Conservation (phyloP, 2,888 invertebrate species). For the Leptopilina myrica region DNA sequence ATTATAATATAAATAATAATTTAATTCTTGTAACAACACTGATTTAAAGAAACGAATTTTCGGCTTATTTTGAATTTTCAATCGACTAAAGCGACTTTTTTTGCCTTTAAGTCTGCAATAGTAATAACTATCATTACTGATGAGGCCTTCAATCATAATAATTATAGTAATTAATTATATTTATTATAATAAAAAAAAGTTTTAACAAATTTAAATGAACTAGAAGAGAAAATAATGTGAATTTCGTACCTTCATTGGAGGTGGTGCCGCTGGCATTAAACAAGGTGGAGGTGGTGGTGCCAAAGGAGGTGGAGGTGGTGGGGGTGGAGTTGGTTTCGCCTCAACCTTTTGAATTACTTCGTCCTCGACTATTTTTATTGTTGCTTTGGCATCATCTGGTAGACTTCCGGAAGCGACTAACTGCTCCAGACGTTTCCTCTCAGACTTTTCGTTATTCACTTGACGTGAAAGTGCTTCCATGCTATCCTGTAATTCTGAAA, state of each 20-base stretch:
- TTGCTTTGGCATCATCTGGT: slow-evolving; percentile 93
- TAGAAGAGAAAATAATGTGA: too few relatives aligned
- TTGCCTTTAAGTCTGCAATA: too few relatives aligned
- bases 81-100: too few relatives aligned
- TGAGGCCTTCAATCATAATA: too few relatives aligned
- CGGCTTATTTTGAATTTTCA: too few relatives aligned
- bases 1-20: too few relatives aligned
- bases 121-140: too few relatives aligned
- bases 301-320: slow-evolving; percentile 79
- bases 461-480: slow-evolving; percentile 77
- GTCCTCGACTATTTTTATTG: slow-evolving; percentile 74
- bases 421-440: slow-evolving; percentile 89
- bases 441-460: slow-evolving; percentile 87
- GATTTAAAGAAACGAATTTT: too few relatives aligned
- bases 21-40: too few relatives aligned
- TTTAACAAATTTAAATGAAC: too few relatives aligned
- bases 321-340: slow-evolving; percentile 78
- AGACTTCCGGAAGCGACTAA: slow-evolving; percentile 93
- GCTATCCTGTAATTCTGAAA: slow-evolving; percentile 81
- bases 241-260: slow-evolving; percentile 75
- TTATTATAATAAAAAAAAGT: too few relatives aligned
- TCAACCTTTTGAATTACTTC: slow-evolving; percentile 72
- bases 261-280: slow-evolving; percentile 80
- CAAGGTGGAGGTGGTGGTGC: slow-evolving; percentile 81
- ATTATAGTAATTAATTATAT: too few relatives aligned